Base-by-base conservation (phyloP, 2,888 invertebrate species). In the Ametastegia equiseti region DNA sequence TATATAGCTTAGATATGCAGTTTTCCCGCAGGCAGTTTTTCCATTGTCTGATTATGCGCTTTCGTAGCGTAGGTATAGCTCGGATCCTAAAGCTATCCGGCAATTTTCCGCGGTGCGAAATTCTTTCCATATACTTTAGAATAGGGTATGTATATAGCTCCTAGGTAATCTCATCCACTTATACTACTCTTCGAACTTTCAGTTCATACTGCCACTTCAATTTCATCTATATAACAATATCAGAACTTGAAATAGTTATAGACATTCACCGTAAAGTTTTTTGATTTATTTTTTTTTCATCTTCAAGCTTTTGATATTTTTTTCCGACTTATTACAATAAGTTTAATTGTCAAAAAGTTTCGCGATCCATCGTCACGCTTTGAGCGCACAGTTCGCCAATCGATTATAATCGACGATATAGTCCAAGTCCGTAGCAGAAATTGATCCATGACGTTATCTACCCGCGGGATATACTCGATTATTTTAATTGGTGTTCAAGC, bases 41-140 rank as follows among this genome's bases (percentile, higher is more conserved):
- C 73, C 33, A 54, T 73, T 73, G 50, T 45, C 73, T 50, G 73
- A 73, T 73, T 50, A 73, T 73, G 50, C 50, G 73, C 47, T 9
- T 42, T n/a, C 30, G 0, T n/a, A 11, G 47, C 47, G 7, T 45
- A 27, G 27, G 13, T 15, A 3, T 27, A 9, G 2, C 11, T 36
- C 11, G 33, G 27, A 67, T 36, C n/a, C 65, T 67, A 47, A 27
- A 45, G 13, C 71, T 71, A n/a, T n/a, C 45, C 71, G 30, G 69
- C 71, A 30, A 27, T 45, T n/a, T n/a, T 71, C 45, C 71, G 45
- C 65, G 71, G 71, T 71, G 71, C 39, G 23, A 71, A 71, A 71
- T 71, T 71, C 71, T 47, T 47, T 45, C 45, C 71, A 47, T 47
- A n/a, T n/a, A 71, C 71, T 45, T 47, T 71, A 9, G 23, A 27